Percentiles rank a stretch among this genome's conserved stretches.
These are phyloP conservation scores for Paramisgurnus dabryanus DNA, from an alignment of 2,113 vertebrate genomes.

Conservation along the genomic window DNA sequence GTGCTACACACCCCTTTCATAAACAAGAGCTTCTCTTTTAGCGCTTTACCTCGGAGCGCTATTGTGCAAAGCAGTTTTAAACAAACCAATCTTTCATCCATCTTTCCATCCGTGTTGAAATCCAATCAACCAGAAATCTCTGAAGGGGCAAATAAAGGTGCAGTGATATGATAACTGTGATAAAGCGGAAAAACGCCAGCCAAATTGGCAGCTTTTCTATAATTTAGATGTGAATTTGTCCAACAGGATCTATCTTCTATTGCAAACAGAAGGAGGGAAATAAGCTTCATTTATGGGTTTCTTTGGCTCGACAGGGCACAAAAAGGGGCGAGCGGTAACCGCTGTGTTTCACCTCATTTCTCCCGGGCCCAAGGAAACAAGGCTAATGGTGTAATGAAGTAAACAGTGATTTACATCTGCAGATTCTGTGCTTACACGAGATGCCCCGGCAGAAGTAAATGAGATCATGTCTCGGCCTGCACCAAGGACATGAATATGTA, in stretches of 20 bases:
- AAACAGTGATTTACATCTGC: slow-evolving; percentile 43
- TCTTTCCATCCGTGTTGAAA: slow-evolving; percentile 26
- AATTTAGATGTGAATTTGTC: slow-evolving; percentile 3
- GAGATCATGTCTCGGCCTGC: slow-evolving; percentile 57
- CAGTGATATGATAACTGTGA: slow-evolving; percentile 26
- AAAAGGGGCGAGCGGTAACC: slow-evolving; percentile 10
- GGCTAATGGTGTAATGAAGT: slow-evolving; percentile 28
- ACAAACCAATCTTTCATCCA: not conserved
- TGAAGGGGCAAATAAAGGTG: slow-evolving; percentile 31
- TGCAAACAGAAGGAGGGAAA: not conserved
- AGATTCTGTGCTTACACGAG: slow-evolving; percentile 45
- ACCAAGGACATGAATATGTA: slow-evolving; percentile 56
- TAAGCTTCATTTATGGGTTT: slow-evolving; percentile 2
- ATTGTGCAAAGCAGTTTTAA: not conserved
- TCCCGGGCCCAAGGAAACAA: slow-evolving; percentile 18
- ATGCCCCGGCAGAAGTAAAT: slow-evolving; percentile 44
- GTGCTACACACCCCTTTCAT: slow-evolving; percentile 40
- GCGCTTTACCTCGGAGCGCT: slow-evolving; percentile 23
- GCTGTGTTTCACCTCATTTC: slow-evolving; percentile 26
- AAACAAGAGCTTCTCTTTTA: slow-evolving; percentile 39
- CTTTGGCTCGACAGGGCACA: slow-evolving; percentile 9
- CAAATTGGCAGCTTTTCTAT: slow-evolving; percentile 19
- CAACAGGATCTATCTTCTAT: not conserved
- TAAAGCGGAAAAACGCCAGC: slow-evolving; percentile 9
- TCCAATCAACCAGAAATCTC: slow-evolving; percentile 21